Evolutionary conservation across 2,888 invertebrate genomes (phyloP).

Genomic region (Drosophila demipolita): DNA sequence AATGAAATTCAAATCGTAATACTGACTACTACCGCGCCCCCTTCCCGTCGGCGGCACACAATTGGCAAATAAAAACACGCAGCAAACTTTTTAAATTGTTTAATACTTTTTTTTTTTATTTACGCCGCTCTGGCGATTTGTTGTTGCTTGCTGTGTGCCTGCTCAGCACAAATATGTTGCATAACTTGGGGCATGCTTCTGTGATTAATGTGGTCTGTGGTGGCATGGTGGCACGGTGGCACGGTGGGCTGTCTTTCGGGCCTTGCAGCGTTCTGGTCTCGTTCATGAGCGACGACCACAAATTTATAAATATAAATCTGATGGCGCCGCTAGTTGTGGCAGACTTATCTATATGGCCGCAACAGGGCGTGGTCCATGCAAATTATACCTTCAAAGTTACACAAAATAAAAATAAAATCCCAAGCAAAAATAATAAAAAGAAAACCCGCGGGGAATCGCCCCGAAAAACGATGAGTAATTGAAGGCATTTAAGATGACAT

Average conservation of each 20-base stretch:
- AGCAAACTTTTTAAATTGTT: constrained; percentile 70
- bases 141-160: constrained; percentile 22
- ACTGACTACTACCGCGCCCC: constrained; percentile 2
- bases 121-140: constrained; percentile 32
- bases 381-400: constrained; percentile 44
- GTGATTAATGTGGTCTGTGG: constrained; percentile 52
- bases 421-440: background rate
- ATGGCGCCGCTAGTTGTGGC: constrained; percentile 17
- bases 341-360: constrained; percentile 43
- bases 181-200: constrained; percentile 38
- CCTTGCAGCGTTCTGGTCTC: constrained; percentile 22
- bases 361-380: constrained; percentile 46
- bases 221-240: background rate
- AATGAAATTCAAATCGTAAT: constrained; percentile 69
- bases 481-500: constrained; percentile 74
- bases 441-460: constrained; percentile 1
- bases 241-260: constrained; percentile 10
- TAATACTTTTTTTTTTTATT: constrained; percentile 56
- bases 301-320: constrained; percentile 54
- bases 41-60: background rate
- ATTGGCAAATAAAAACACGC: constrained; percentile 21
- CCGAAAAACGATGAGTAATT: constrained; percentile 59
- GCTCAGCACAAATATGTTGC: constrained; percentile 17
- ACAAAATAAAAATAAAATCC: background rate
- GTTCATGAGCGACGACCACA: constrained; percentile 32